Evolutionary conservation across 2,888 invertebrate genomes (phyloP), one percentile per base, ranked within the genome.

Genomic region (Luperina nickerlii): DNA sequence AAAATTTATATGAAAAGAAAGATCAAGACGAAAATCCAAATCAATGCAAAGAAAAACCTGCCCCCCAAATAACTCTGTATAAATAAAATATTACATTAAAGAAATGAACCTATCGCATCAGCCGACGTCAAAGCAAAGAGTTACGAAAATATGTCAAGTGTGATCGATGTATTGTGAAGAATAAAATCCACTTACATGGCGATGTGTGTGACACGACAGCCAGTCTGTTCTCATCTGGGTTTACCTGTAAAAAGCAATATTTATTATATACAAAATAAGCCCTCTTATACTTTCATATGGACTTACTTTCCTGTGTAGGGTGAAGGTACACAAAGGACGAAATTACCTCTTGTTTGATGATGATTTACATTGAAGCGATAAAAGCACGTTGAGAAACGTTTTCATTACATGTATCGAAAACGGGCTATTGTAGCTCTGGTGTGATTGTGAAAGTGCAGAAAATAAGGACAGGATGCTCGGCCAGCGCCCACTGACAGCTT

Each of bases 161-260:
- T 92, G 92, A 94, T 93, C 92, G 93, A 94, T 93, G 91, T 91
- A 90, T 92, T 89, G 86, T 88, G 73, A 77, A 78, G 69, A 86
- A 89, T 88, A 83, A 89, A 89, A 90, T 89, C 78, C 90, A 96
- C 96, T 96, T 93, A 96, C 96, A 95, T 77, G 96, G 96, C 78
- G 96, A 96, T 7, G 96, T 94, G 90, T 96, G 95, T 60, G 96
- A 96, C 85, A 96, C 92, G 76, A 96, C 93, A 73, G 96, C 93
- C 69, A 96, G 92, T 85, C 96, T 92, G 89, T 96, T 96, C 88
- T 96, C 96, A 83, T 96, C 96, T 73, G 96, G 95, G 86, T 96
- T 96, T 92, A 95, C 96, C 96, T 96, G 94, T 45, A 92, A 94
- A 87, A 87, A 90, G 85, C 86, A 88, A 88, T 80, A 76, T 74